Conservation (phyloP, 2,113 vertebrate genomes). For the Gymnogyps californianus region DNA sequence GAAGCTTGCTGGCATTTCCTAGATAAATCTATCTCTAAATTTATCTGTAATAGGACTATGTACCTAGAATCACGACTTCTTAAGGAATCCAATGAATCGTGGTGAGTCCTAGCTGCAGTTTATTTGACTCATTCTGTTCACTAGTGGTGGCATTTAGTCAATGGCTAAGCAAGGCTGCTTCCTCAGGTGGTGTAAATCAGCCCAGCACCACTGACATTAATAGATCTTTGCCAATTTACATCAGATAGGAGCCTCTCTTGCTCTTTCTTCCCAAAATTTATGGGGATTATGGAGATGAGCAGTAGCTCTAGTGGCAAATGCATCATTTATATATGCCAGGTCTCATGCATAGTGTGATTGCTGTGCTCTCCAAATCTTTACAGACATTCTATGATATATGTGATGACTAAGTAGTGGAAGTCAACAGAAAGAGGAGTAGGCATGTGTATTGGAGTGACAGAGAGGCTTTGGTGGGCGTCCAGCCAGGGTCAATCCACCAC, state of each 20-base stretch:
- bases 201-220: not conserved
- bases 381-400: conserved; percentile 42
- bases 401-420: not conserved
- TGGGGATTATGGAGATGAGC: conserved; percentile 69
- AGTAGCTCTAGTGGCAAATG: conserved; percentile 50
- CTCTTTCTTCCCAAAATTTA: conserved; percentile 62
- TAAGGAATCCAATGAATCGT: not conserved
- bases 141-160: not conserved
- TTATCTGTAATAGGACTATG: not conserved
- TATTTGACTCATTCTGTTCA: not conserved
- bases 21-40: not conserved
- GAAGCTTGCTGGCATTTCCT: not conserved
- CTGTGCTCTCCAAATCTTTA: conserved; percentile 33
- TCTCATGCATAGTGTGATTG: conserved; percentile 6
- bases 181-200: conserved; percentile 28
- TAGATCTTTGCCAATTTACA: conserved; percentile 35
- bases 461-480: no score
- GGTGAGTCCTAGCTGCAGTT: not conserved
- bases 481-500: no score
- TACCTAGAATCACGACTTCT: not conserved
- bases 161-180: not conserved
- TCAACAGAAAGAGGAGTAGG: not conserved
- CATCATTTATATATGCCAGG: conserved; percentile 66
- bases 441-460: no score
- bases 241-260: not conserved